phyloP scores from a whole-genome alignment of 1,140 invertebrate genomes.

The Brachionus rubens region DNA sequence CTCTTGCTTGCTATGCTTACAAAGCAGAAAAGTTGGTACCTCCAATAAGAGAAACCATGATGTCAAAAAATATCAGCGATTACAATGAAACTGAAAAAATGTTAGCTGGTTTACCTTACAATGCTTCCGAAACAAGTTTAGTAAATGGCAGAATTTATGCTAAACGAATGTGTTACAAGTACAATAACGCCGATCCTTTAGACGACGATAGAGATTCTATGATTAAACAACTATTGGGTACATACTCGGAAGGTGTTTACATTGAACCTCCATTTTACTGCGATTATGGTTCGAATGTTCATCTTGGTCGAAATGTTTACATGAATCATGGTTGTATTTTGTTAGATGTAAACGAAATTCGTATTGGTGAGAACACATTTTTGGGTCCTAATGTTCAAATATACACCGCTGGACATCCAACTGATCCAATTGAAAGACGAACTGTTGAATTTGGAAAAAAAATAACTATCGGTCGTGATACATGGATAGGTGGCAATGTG shows the following conservation, averaged over 20 bases:
- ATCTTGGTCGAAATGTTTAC: conserved; percentile 49
- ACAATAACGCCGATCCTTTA: not conserved
- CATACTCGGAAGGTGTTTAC: not conserved
- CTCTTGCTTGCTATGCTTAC: too few relatives aligned
- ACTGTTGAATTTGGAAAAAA: conserved; percentile 13
- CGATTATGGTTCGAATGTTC: conserved; percentile 43
- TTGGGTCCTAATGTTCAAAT: conserved; percentile 49
- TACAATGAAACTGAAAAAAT: conserved; percentile 20
- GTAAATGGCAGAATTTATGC: not conserved
- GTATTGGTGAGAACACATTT: conserved; percentile 49
- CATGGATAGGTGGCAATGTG: conserved; percentile 50
- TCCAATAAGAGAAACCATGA: not conserved
- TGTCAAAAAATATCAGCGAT: not conserved
- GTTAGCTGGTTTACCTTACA: conserved; percentile 15
- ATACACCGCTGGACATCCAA: conserved; percentile 49
- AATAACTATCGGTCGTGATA: conserved; percentile 45
- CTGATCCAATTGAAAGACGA: conserved; percentile 47
- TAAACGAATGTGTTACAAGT: not conserved
- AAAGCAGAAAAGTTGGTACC: not conserved
- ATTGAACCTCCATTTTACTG: conserved; percentile 39
- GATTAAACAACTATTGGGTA: conserved; percentile 28
- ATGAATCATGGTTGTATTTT: conserved; percentile 50
- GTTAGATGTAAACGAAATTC: conserved; percentile 49
- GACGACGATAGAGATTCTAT: not conserved
- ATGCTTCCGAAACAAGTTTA: not conserved